A percentile compares a stretch with the other conserved stretches of the same genome.
These are phyloP conservation scores for Meloidogyne chitwoodi DNA, from an alignment of 1,140 invertebrate genomes.

Conservation along the genomic window DNA sequence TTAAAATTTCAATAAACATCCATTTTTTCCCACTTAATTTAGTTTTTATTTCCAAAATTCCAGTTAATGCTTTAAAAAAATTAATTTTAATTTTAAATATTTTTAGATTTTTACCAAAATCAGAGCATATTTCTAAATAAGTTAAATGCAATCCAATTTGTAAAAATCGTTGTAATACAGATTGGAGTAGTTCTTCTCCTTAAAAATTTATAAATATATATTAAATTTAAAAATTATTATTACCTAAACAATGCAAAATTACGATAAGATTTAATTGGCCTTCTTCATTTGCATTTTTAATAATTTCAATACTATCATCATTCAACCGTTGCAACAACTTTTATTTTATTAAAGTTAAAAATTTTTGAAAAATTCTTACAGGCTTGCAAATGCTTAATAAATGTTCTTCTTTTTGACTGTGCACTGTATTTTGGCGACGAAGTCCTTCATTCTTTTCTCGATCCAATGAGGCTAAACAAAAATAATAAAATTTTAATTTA, in stretches of 20 bases:
- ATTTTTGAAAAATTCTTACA: conserved; percentile 13
- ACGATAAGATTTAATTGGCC: conserved; percentile 17
- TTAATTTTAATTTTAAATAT: not conserved
- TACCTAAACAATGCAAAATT: not conserved
- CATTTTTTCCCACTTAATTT: conserved; percentile 31
- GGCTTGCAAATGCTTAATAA: conserved; percentile 37
- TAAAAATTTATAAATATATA: conserved; percentile 2
- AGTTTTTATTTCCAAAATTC: conserved; percentile 35
- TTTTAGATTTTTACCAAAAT: conserved; percentile 19
- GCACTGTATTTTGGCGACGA: conserved; percentile 43
- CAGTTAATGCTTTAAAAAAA: conserved; percentile 10
- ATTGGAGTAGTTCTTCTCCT: conserved; percentile 25
- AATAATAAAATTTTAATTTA: not conserved
- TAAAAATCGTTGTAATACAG: conserved; percentile 19
- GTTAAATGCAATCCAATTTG: conserved; percentile 24
- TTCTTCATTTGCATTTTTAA: conserved; percentile 29
- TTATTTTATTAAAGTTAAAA: conserved; percentile 10
- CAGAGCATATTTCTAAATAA: conserved; percentile 40
- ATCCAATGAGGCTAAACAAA: conserved; percentile 22
- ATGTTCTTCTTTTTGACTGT: conserved; percentile 38
- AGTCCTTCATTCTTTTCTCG: conserved; percentile 44
- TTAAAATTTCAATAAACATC: conserved; percentile 43
- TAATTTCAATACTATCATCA: conserved; percentile 49
- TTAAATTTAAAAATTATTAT: not conserved
- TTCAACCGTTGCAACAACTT: conserved; percentile 49